Base-by-base conservation (phyloP, 2,797 vertebrate genomes). In the Crenuchus spilurus region DNA sequence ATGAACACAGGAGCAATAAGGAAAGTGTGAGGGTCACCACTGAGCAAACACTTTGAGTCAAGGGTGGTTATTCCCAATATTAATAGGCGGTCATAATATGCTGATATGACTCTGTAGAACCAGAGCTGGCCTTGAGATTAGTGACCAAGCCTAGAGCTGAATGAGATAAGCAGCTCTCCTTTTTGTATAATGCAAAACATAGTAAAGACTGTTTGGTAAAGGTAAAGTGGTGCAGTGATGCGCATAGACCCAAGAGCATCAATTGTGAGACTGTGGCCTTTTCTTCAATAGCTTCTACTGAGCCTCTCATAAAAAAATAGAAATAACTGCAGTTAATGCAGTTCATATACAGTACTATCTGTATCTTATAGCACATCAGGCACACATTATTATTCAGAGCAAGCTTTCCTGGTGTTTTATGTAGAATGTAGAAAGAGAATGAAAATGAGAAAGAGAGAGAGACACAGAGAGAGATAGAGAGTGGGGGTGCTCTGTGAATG, bases 351-450 rank as follows among this genome's bases (percentile, higher is more conserved):
- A 20, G 20, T 10, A 54, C 4, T 1, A 13, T 44, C 31, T 16
- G 10, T 44, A 18, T 20, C 18, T 37, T 44, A 41, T n/a, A 48
- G 22, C n/a, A 10, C 22, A 39, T 67, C 35, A 61, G 64, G 4
- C 11, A 18, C 28, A 33, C 13, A 62, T 33, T 18, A 48, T 31
- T 46, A 31, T 70, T 70, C 66, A 76, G 28, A 2, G 2, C 48
- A 37, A 24, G 13, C 10, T 33, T 2, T 57, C 18, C 20, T 44
- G 39, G 41, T 51, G 33, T 57, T 41, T 60, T 2, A n/a, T 26
- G 33, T 42, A 18, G 13, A 52, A 22, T 35, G 41, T 58, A 46
- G 11, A 35, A 13, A 22, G 30, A 42, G n/a, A 51, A 58, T 49
- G 30, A 22, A 49, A 57, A 28, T 6, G 2, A 24, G 3, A n/a